Evolutionary conservation across 2,113 vertebrate species (phyloP).

Genomic region (Paratilapia polleni): DNA sequence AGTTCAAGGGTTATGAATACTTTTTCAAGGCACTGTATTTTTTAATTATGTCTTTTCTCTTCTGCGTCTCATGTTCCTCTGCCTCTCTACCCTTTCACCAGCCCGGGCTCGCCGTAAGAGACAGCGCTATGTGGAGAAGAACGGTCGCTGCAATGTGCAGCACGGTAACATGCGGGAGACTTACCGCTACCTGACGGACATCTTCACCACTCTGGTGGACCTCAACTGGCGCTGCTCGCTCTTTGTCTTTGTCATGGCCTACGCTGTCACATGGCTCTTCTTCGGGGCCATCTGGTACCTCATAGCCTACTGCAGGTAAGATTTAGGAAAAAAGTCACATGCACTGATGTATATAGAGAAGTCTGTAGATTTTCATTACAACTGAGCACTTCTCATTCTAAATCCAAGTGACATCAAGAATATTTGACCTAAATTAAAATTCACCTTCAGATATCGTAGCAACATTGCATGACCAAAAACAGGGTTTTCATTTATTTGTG

Average conservation of each 20-base stretch:
- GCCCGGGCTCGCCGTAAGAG: constrained; percentile 80
- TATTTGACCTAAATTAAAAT: background rate
- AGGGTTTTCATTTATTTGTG: background rate
- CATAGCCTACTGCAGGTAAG: constrained; percentile 91
- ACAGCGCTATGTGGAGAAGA: constrained; percentile 96
- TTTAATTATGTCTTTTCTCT: background rate
- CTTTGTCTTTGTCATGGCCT: constrained; percentile 95
- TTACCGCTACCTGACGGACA: constrained; percentile 95
- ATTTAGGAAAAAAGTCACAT: background rate
- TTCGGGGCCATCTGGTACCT: constrained; percentile 98
- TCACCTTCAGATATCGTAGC: background rate
- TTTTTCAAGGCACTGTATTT: no score
- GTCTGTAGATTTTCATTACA: no score
- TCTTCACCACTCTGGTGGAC: constrained; percentile 98
- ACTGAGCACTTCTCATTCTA: background rate
- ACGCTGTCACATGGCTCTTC: constrained; percentile 96
- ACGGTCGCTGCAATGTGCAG: constrained; percentile 93
- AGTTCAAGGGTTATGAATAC: no score
- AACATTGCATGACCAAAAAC: background rate
- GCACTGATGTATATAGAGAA: background rate
- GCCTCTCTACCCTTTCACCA: constrained; percentile 11
- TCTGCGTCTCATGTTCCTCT: background rate
- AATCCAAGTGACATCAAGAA: background rate
- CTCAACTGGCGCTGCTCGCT: constrained; percentile 97
- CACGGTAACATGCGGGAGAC: constrained; percentile 94